Evolutionary conservation across 2,113 vertebrate species (phyloP), one percentile per base, ranked within the genome.

Genomic region (Notothenia coriiceps): DNA sequence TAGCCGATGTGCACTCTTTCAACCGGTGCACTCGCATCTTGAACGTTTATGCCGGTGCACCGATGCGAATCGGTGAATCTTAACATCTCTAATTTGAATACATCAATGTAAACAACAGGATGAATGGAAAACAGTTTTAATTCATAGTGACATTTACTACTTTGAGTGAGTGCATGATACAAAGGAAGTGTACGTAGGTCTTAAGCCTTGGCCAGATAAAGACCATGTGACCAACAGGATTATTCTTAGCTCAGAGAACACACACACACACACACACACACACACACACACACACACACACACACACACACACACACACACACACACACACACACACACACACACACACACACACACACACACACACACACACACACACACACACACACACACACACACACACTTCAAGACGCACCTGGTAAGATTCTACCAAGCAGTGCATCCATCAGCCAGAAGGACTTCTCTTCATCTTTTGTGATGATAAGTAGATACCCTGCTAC

Each of bases 361-460:
- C 46, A 52, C 4, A 9, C 5, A 70, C 4, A 25, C 88, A 99
- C 98, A 22, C 72, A 73, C 63, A 25, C 22, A 55, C 57, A 59
- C n/a, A 79, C 63, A 70, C 33, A 70, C 11, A 55, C 46, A 52
- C 4, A 25, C 22, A 55, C 57, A 59, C n/a, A 79, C 63, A 70
- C 33, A 70, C 11, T 22, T 17, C 35, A 35, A 57, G 15, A 55
- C 46, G 52, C 88, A 99, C 98, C 98, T 74, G 98, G 98, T 69
- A 99, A 91, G 82, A 99, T 99, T 79, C 95, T 95, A 60, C 96
- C 94, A 47, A 99, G 92, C 1, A 99, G 96, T 15, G 97, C 97
- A 17, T 99, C 98, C 73, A 99, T 88, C 63, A 99, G 91, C 98
- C 98, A 99, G 79, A 99, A 99, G 4, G 98, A 96, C 18, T 97